Percentiles rank a stretch among this genome's conserved stretches.
Conservation (phyloP, 2,113 vertebrate genomes). For the Gobiocypris rarus region DNA sequence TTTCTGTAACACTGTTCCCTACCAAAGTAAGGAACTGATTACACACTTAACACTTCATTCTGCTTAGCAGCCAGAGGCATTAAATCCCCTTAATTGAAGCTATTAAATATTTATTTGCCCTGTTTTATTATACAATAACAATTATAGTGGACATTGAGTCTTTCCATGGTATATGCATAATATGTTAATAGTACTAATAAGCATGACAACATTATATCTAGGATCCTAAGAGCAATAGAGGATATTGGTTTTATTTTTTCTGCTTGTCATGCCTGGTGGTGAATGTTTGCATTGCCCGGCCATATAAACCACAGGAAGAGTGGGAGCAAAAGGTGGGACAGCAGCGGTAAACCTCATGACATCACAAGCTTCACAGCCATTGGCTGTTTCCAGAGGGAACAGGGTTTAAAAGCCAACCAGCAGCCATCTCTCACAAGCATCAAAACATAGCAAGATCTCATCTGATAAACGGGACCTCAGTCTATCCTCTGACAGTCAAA, state of each 20-base stretch:
- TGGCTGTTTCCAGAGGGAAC: conserved; percentile 66
- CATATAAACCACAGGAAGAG: conserved; percentile 78
- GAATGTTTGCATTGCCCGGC: conserved; percentile 66
- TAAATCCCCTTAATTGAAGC: not conserved
- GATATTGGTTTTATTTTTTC: conserved; percentile 38
- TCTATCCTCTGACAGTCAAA: not conserved
- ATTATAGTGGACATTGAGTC: not conserved
- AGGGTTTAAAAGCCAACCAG: conserved; percentile 74
- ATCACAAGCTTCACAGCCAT: conserved; percentile 67
- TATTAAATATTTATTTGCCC: conserved; percentile 3
- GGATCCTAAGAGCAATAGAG: conserved; percentile 39
- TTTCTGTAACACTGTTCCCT: conserved; percentile 14
- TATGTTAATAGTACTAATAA: conserved; percentile 7
- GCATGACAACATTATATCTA: not conserved
- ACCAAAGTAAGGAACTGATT: not conserved
- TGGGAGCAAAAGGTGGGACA: conserved; percentile 78
- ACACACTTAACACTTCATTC: conserved; percentile 28
- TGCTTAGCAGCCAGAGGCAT: not conserved
- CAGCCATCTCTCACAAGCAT: conserved; percentile 58
- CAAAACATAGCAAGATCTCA: conserved; percentile 56
- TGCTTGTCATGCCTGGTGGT: conserved; percentile 54
- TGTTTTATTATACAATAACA: conserved; percentile 1
- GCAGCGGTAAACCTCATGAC: conserved; percentile 78
- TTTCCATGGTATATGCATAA: not conserved
- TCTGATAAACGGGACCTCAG: conserved; percentile 49